phyloP scores from a whole-genome alignment of 2,888 invertebrate genomes.

The Merodon equestris region DNA sequence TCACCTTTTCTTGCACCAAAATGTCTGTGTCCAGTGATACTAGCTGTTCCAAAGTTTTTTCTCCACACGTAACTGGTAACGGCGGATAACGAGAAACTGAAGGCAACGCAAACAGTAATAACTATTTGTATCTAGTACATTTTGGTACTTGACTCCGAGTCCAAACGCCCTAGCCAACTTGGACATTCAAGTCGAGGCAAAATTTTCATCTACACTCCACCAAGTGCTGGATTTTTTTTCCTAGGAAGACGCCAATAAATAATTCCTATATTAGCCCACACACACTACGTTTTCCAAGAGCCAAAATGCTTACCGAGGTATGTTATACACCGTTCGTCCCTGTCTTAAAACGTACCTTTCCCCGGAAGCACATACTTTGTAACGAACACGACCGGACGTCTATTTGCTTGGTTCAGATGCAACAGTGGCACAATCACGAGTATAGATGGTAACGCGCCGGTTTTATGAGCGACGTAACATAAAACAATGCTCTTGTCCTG shows the following conservation, averaged over 20 bases:
- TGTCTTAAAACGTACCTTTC: conserved; percentile 18
- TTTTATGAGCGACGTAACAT: conserved; percentile 4
- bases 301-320: conserved; percentile 7
- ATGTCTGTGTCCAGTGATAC: too few species aligned
- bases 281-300: background rate
- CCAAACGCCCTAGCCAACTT: too few species aligned
- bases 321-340: conserved; percentile 4
- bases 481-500: conserved; percentile 12
- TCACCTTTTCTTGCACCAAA: too few species aligned
- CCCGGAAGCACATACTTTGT: conserved; percentile 18
- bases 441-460: background rate
- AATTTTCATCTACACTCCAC: background rate
- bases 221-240: conserved; percentile 12
- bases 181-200: too few species aligned
- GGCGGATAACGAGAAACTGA: too few species aligned
- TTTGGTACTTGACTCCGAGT: too few species aligned
- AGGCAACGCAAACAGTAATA: too few species aligned
- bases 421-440: conserved; percentile 37
- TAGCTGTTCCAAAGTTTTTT: too few species aligned
- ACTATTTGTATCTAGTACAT: too few species aligned
- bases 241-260: conserved; percentile 8
- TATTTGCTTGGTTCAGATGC: conserved; percentile 51
- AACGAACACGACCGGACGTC: conserved; percentile 9
- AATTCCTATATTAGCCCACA: background rate
- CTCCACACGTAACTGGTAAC: too few species aligned